Conservation (phyloP, 1,140 invertebrate species). For the Tetramorium parvispinum region DNA sequence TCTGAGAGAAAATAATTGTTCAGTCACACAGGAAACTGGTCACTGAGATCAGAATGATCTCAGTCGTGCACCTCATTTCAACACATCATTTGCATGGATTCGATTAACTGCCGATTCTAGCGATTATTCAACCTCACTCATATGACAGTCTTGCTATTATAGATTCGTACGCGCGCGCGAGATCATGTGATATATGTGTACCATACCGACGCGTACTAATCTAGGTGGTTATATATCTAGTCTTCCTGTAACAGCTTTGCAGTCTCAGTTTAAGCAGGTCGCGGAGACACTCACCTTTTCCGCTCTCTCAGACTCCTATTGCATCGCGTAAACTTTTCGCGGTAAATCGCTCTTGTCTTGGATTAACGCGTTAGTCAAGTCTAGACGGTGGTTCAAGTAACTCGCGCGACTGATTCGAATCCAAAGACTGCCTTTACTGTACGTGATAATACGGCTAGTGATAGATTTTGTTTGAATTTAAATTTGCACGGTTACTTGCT, state of each 20-base stretch:
- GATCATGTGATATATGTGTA: background rate
- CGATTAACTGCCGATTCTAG: background rate
- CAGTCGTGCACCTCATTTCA: too few species aligned
- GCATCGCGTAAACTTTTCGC: conserved; percentile 38
- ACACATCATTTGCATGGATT: background rate
- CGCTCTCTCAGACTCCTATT: conserved; percentile 53
- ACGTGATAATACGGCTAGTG: background rate
- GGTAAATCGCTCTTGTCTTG: background rate
- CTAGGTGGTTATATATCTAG: conserved; percentile 47
- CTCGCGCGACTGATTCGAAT: conserved; percentile 1
- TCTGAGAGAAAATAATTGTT: background rate
- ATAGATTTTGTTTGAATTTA: background rate
- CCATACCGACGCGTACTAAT: background rate
- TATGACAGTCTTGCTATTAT: background rate
- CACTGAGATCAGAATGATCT: too few species aligned
- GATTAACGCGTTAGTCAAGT: conserved; percentile 46
- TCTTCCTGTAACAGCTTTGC: conserved; percentile 51
- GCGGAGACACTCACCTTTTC: conserved; percentile 56
- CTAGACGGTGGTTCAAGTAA: conserved; percentile 55
- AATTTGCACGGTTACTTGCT: too few species aligned
- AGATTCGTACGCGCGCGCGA: background rate
- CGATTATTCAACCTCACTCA: background rate
- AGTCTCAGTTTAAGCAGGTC: conserved; percentile 48
- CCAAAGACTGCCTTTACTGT: background rate
- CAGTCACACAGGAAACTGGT: background rate